phyloP scores from a whole-genome alignment of 2,797 vertebrate genomes.

The Telmatherina bonti region DNA sequence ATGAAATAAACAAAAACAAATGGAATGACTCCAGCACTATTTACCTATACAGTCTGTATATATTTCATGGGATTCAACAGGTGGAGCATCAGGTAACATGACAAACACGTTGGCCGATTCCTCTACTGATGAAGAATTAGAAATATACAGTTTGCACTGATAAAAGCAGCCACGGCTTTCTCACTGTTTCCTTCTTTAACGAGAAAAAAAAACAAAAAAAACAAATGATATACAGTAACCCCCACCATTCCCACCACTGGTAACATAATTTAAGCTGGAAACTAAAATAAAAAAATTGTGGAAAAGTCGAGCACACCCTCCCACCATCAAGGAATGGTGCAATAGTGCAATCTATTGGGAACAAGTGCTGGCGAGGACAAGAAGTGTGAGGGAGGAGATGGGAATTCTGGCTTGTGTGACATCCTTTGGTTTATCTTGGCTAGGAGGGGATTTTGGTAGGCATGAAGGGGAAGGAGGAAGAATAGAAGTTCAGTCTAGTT shows the following conservation, averaged over 20 bases:
- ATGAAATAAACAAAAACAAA: slow-evolving; percentile 35
- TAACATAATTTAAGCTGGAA: slow-evolving; percentile 59
- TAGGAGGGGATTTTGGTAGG: slow-evolving; percentile 2
- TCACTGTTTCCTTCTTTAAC: slow-evolving; percentile 49
- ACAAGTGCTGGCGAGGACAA: slow-evolving; percentile 46
- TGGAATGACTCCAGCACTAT: slow-evolving; percentile 61
- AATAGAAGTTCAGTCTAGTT: not conserved
- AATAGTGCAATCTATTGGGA: slow-evolving; percentile 83
- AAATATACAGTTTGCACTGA: slow-evolving; percentile 63
- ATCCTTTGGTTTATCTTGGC: slow-evolving; percentile 80
- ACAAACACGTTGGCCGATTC: slow-evolving; percentile 40
- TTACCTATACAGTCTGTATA: slow-evolving; percentile 10
- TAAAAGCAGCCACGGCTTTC: slow-evolving; percentile 62
- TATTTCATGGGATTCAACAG: slow-evolving; percentile 60
- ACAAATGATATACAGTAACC: slow-evolving; percentile 48
- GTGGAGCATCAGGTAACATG: slow-evolving; percentile 56
- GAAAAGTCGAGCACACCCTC: slow-evolving; percentile 13
- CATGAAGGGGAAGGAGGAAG: not conserved
- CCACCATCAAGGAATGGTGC: slow-evolving; percentile 60
- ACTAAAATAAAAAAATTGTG: slow-evolving; percentile 3
- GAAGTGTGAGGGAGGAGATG: slow-evolving; percentile 36
- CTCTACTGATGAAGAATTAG: slow-evolving; percentile 44
- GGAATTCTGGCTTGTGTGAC: slow-evolving; percentile 58
- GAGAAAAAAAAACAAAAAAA: slow-evolving; percentile 6
- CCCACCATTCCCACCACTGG: slow-evolving; percentile 10